phyloP scores from a whole-genome alignment of 1,140 invertebrate genomes.

The Eciton burchellii region DNA sequence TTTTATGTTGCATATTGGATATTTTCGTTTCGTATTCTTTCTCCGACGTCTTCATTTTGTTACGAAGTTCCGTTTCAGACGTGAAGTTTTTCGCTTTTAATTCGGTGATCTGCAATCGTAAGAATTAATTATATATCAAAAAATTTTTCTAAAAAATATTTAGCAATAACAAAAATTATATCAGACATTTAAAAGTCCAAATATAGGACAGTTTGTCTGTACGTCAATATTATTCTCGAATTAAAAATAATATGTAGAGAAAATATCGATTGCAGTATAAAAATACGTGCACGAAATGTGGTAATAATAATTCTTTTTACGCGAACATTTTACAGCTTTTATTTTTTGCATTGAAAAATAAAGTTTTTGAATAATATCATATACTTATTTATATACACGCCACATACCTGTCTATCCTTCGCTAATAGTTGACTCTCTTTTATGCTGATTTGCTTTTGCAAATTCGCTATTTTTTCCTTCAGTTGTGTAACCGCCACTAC shows the following conservation, averaged over 20 bases:
- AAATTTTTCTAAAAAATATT: too few species aligned
- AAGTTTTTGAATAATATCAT: conserved; percentile 7
- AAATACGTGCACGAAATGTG: too few species aligned
- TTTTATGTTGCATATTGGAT: conserved; percentile 91
- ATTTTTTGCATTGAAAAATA: neutral
- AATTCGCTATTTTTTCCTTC: conserved; percentile 95
- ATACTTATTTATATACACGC: too few species aligned
- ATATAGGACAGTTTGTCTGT: too few species aligned
- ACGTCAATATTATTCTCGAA: too few species aligned
- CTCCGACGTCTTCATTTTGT: conserved; percentile 93
- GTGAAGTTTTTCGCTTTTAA: conserved; percentile 96
- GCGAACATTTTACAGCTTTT: neutral
- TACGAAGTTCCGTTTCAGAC: conserved; percentile 93
- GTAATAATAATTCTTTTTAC: too few species aligned
- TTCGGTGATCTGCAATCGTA: conserved; percentile 92
- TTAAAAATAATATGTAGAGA: too few species aligned
- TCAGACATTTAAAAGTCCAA: too few species aligned
- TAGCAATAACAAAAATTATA: too few species aligned
- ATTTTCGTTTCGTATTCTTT: conserved; percentile 93
- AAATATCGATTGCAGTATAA: too few species aligned
- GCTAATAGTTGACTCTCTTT: conserved; percentile 95
- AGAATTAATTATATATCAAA: neutral
- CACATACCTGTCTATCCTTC: conserved; percentile 95
- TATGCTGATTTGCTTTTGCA: conserved; percentile 94
- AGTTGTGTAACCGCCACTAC: conserved; percentile 97